Base-by-base conservation (phyloP, 2,113 vertebrate species). In the Smithornis capensis region DNA sequence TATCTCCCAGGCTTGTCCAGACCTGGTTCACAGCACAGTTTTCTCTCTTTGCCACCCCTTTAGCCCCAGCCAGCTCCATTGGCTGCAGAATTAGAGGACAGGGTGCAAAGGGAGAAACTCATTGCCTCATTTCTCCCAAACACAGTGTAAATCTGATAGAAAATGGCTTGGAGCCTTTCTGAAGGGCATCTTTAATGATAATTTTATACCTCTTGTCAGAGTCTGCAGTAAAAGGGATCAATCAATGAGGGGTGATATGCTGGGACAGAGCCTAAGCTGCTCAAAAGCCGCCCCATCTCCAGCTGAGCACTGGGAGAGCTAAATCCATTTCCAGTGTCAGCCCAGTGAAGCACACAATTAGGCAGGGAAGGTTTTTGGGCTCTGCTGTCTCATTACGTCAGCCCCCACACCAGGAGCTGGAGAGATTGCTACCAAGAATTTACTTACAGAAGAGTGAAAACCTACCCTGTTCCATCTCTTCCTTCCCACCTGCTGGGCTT, bases 401-500 rank as follows among this genome's bases (percentile, higher is more conserved):
- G 18, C 37, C 70, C 67, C 57, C 8, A 0, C 70, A 50, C 45
- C 38, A 1, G 89, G 88, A 93, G 86, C 83, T 52, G 79, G 21
- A 56, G 79, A 78, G 64, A 44, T 28, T 59, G 83, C 37, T 2
- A 88, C 82, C 83, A 70, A 55, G 76, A 67, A 89, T 93, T 95
- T 83, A 79, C 91, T 89, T 71, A 82, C 7, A n/a, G 83, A 87
- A 94, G 91, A 89, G 55, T 75, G 91, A 68, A 70, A 92, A 87
- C 25, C 37, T 37, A 40, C 77, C 73, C 68, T 19, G 38, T 12
- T 91, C 87, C 67, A 49, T 57, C 78, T 89, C 81, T 73, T 87
- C 74, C 91, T 82, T 71, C 91, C 69, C 92, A 89, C 91, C 83
- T 84, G 65, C 91, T 81, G 89, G 80, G 92, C 10, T 91, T 89